Percentiles rank a stretch among this genome's conserved stretches.
Evolutionary conservation across 2,888 invertebrate species (phyloP).

Genomic region (Chouioia cunea): DNA sequence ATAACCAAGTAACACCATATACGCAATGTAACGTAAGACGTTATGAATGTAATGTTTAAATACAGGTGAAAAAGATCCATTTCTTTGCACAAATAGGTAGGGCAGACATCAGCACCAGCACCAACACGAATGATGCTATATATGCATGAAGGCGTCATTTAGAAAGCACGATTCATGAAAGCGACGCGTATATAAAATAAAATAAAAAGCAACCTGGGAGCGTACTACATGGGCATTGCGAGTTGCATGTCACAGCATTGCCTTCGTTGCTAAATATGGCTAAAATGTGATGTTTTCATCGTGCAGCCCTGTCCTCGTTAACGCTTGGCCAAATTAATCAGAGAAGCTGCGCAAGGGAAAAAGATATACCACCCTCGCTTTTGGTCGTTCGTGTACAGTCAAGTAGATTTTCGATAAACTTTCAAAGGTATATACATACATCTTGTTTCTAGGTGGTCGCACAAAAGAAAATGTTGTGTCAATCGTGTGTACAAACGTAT

Average conservation of each 20-base stretch:
- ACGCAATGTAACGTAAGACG: no score
- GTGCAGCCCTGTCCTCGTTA: slow-evolving; percentile 50
- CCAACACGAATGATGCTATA: no score
- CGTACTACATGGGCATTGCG: background rate
- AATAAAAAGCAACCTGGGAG: no score
- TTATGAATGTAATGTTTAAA: no score
- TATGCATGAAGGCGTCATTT: slow-evolving; percentile 9
- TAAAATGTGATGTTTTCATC: slow-evolving; percentile 45
- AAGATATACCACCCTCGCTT: background rate
- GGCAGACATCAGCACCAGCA: no score
- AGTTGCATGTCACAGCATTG: background rate
- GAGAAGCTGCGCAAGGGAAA: background rate
- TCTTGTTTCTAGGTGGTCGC: background rate
- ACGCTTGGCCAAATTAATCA: slow-evolving; percentile 46
- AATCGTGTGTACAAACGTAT: no score
- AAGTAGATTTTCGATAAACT: background rate
- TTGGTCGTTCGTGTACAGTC: slow-evolving; percentile 36
- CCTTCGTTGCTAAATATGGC: slow-evolving; percentile 50
- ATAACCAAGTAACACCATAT: no score
- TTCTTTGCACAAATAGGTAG: no score
- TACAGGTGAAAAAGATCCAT: no score
- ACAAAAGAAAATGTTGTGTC: no score
- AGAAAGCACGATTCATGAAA: slow-evolving; percentile 2
- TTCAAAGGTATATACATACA: background rate
- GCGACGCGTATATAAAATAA: background rate